Percentiles rank a stretch among this genome's conserved stretches.
phyloP scores from a whole-genome alignment of 2,113 vertebrate species.

The Lamprotornis superbus region DNA sequence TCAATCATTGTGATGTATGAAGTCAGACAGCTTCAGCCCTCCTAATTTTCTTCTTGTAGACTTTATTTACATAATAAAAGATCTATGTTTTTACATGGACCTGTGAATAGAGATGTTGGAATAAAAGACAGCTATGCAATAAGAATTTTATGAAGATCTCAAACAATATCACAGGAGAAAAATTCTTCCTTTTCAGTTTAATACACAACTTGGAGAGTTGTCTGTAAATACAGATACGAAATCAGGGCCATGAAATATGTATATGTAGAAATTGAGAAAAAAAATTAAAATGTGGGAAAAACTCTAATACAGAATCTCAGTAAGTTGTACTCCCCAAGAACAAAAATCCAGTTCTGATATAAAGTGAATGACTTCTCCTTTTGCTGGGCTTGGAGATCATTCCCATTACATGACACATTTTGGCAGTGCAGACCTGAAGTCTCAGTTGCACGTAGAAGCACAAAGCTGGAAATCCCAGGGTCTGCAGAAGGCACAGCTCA shows the following conservation, averaged over 20 bases:
- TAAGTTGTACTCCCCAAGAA: neutral
- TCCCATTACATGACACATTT: rapidly evolving
- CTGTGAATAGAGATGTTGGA: neutral
- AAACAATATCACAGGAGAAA: neutral
- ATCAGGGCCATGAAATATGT: neutral
- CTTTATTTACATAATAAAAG: neutral
- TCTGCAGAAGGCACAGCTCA: neutral
- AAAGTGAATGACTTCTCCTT: neutral
- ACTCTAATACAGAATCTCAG: neutral
- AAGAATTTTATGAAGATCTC: neutral
- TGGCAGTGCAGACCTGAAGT: neutral
- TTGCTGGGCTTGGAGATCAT: neutral
- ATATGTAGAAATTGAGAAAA: neutral
- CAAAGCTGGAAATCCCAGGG: neutral
- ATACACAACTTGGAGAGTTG: neutral
- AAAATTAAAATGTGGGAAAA: neutral
- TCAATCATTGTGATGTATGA: neutral
- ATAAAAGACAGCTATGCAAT: neutral
- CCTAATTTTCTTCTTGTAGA: neutral
- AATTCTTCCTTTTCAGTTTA: neutral
- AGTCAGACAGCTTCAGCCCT: neutral
- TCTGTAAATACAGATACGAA: neutral
- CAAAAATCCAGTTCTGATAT: neutral
- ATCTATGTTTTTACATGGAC: neutral
- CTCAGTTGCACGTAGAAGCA: rapidly evolving